Evolutionary conservation across 2,888 invertebrate species (phyloP).

Genomic region (Panzeria rudis): DNA sequence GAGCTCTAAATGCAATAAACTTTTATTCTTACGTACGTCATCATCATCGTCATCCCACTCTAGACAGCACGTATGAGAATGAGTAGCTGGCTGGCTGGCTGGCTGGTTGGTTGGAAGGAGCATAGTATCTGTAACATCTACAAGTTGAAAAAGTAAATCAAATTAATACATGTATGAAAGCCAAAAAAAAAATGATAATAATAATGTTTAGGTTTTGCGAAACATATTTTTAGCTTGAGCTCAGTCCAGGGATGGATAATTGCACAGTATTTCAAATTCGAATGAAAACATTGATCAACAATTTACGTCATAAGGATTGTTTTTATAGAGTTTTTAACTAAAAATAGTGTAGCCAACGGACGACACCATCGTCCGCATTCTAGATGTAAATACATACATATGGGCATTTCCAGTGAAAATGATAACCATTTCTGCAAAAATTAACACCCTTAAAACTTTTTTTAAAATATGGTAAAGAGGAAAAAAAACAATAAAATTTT

Average conservation of each 20-base stretch:
- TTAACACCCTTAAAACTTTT: too few relatives aligned
- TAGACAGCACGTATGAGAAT: conserved; percentile 13
- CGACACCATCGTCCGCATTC: too few relatives aligned
- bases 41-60: conserved; percentile 6
- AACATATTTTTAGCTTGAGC: conserved; percentile 24
- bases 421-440: too few relatives aligned
- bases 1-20: conserved; percentile 36
- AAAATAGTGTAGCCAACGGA: too few relatives aligned
- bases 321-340: neutral
- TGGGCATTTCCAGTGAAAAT: too few relatives aligned
- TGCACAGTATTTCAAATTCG: neutral
- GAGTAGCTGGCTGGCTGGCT: neutral
- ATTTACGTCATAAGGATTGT: neutral
- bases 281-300: neutral
- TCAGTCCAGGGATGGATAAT: conserved; percentile 1
- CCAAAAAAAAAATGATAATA: conserved; percentile 16
- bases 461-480: too few relatives aligned
- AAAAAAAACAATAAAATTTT: too few relatives aligned
- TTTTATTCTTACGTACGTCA: conserved; percentile 32
- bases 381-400: too few relatives aligned
- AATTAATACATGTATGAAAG: conserved; percentile 47
- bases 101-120: neutral
- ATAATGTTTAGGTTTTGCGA: conserved; percentile 31
- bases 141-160: conserved; percentile 61
- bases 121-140: conserved; percentile 37